A percentile compares a stretch with the other conserved stretches of the same genome.
Evolutionary conservation across 2,888 invertebrate genomes (phyloP).

Genomic region (Cryptocephalus primarius): DNA sequence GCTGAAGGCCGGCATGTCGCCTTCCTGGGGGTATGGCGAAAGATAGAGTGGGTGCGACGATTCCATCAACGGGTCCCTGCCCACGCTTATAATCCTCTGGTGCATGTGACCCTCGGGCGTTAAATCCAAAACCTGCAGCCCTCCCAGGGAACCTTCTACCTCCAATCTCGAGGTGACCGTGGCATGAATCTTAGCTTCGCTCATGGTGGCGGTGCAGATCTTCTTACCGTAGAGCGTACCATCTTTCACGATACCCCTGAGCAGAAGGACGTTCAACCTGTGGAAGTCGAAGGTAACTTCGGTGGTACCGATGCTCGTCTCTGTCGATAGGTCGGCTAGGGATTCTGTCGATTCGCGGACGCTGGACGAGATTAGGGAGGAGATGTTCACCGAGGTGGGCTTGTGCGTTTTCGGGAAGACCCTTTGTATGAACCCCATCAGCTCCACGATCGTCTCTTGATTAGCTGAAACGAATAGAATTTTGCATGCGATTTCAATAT

Average conservation of each 20-base stretch:
- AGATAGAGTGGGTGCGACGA: constrained; percentile 32
- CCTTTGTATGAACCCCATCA: constrained; percentile 77
- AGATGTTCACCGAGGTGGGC: constrained; percentile 17
- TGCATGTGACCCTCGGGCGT: constrained; percentile 75
- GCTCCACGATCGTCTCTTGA: constrained; percentile 89
- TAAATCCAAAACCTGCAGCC: constrained; percentile 81
- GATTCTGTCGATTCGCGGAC: constrained; percentile 27
- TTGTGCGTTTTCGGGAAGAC: constrained; percentile 44
- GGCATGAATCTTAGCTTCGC: constrained; percentile 81
- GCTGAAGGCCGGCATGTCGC: constrained; percentile 40
- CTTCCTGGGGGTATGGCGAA: constrained; percentile 30
- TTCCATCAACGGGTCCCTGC: constrained; percentile 58
- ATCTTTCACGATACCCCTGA: constrained; percentile 64
- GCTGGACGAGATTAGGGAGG: constrained; percentile 26
- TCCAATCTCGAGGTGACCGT: constrained; percentile 50
- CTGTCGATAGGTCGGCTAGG: constrained; percentile 19
- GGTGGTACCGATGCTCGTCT: constrained; percentile 48
- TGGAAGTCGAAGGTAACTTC: constrained; percentile 90
- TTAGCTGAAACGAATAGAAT: constrained; percentile 51
- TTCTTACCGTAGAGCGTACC: constrained; percentile 66
- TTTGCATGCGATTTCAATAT: background rate
- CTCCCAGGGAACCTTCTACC: constrained; percentile 81
- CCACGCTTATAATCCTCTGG: constrained; percentile 76
- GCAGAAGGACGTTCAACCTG: constrained; percentile 74
- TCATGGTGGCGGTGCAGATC: constrained; percentile 89